Evolutionary conservation across 2,797 vertebrate species (phyloP).

Genomic region (Acropternis orthonyx): DNA sequence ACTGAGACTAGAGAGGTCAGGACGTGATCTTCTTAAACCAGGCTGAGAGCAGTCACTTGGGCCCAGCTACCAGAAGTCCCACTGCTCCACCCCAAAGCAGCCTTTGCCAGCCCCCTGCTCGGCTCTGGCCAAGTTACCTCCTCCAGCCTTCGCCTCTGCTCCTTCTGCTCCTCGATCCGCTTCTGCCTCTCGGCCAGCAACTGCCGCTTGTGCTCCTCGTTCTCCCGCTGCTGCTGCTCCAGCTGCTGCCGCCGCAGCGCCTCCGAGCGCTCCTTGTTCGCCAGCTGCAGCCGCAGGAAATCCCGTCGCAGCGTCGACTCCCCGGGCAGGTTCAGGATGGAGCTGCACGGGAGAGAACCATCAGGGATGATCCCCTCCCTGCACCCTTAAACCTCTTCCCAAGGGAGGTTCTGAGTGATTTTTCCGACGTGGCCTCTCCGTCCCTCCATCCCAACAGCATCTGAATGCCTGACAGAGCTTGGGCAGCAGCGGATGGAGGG

Average conservation of each 20-base stretch:
- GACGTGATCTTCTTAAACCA: fast-evolving
- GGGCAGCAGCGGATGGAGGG: background rate
- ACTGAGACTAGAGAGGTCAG: background rate
- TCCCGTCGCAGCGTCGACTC: slow-evolving; percentile 94
- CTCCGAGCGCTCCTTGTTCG: slow-evolving; percentile 97
- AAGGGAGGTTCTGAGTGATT: fast-evolving
- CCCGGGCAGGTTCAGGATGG: slow-evolving; percentile 95
- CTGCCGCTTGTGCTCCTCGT: slow-evolving; percentile 96
- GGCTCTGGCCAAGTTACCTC: slow-evolving; percentile 79
- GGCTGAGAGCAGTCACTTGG: background rate
- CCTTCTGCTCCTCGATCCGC: slow-evolving; percentile 98
- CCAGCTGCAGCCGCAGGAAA: slow-evolving; percentile 95
- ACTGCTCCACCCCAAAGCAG: background rate
- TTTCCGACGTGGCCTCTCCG: fast-evolving
- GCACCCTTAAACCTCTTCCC: background rate
- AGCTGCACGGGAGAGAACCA: slow-evolving; percentile 73
- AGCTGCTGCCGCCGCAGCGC: slow-evolving; percentile 92
- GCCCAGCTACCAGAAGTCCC: background rate
- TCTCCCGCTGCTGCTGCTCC: slow-evolving; percentile 95
- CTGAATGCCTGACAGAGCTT: fast-evolving
- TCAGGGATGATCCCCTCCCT: background rate
- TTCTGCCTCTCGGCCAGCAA: slow-evolving; percentile 96
- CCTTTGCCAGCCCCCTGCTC: background rate
- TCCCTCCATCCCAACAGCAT: background rate
- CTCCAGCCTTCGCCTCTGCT: slow-evolving; percentile 92